These are phyloP conservation scores for Dusona sp. DNA, from an alignment of 2,888 invertebrate species.

Conservation along the genomic window DNA sequence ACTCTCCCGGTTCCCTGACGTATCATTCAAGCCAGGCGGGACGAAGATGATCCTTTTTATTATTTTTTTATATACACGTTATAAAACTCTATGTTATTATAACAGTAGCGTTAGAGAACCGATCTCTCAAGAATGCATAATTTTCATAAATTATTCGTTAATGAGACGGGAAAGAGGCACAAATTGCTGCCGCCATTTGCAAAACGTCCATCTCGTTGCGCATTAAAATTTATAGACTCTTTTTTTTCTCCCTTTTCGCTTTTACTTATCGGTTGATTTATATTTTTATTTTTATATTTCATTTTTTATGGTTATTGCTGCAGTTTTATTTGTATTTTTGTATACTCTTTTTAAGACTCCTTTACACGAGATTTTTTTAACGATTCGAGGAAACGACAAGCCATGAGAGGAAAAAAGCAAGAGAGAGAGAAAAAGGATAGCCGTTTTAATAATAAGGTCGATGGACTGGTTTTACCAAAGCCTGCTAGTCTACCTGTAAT, in stretches of 20 bases:
- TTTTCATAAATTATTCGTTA: constrained; percentile 61
- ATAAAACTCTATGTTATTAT: constrained; percentile 34
- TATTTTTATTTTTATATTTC: neutral
- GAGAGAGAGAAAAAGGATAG: constrained; percentile 18
- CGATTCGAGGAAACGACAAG: neutral
- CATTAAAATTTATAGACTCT: constrained; percentile 23
- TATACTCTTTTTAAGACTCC: neutral
- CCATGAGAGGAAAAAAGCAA: neutral
- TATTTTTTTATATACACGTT: neutral
- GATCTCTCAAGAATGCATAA: constrained; percentile 30
- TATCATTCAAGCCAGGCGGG: constrained; percentile 56
- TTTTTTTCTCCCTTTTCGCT: neutral
- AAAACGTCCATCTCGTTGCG: neutral
- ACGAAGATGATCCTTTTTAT: constrained; percentile 36
- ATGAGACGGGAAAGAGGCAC: constrained; percentile 37
- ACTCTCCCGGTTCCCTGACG: constrained; percentile 37
- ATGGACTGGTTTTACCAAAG: constrained; percentile 61
- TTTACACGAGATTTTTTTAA: constrained; percentile 8
- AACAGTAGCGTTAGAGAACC: constrained; percentile 7
- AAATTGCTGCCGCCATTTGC: neutral
- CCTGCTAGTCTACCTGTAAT: constrained; percentile 33
- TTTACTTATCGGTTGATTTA: neutral
- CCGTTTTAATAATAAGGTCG: constrained; percentile 58
- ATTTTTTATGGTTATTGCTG: neutral
- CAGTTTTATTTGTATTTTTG: neutral